These are phyloP conservation scores for Mongoloraphidia duomilia DNA, from an alignment of 2,888 invertebrate genomes.

Conservation along the genomic window DNA sequence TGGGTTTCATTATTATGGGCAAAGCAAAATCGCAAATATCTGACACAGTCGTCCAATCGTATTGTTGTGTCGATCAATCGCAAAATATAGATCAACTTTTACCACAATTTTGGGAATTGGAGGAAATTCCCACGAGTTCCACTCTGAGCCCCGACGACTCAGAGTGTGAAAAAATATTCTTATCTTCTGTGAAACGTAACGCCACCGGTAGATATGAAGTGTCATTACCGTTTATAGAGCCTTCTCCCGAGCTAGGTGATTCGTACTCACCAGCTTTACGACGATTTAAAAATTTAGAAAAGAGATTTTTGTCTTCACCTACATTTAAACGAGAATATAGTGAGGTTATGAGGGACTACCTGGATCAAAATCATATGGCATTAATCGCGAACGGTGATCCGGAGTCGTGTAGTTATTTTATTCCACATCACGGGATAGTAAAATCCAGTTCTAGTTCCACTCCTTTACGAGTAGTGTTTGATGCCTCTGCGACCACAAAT, in stretches of 20 bases:
- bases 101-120: neutral
- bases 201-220: neutral
- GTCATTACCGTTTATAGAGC: neutral
- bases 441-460: neutral
- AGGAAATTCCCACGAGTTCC: neutral
- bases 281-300: neutral
- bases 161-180: neutral
- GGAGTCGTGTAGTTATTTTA: neutral
- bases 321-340: neutral
- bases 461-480: neutral
- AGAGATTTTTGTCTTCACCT: neutral
- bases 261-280: no score
- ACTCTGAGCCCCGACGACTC: neutral
- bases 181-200: neutral
- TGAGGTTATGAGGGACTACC: neutral
- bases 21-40: neutral
- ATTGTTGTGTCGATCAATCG: neutral
- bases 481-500: neutral
- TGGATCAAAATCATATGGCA: no score
- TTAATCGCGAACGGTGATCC: neutral
- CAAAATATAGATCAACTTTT: neutral
- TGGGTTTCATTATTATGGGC: conserved; percentile 1
- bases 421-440: neutral
- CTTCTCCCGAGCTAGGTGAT: neutral
- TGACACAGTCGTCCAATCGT: neutral